These are phyloP conservation scores for Dynastes maya DNA, from an alignment of 2,888 invertebrate species.

Conservation along the genomic window DNA sequence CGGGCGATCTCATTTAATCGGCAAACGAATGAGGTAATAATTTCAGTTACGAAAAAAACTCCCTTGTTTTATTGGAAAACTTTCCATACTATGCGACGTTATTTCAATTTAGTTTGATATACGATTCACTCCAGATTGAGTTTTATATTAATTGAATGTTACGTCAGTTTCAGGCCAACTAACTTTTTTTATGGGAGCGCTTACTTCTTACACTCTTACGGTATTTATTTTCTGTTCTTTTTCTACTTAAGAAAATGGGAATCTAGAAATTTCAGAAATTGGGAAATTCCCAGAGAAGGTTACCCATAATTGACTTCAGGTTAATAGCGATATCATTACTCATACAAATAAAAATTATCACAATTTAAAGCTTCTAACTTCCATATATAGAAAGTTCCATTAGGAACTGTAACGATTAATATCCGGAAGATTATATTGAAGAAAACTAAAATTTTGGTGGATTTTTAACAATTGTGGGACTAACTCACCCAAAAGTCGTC, in stretches of 20 bases:
- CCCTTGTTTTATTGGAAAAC: constrained; percentile 35
- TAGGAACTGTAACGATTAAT: too few relatives aligned
- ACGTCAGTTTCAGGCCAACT: background rate
- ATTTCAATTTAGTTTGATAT: constrained; percentile 42
- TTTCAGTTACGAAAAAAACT: constrained; percentile 37
- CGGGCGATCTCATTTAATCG: constrained; percentile 39
- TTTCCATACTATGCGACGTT: constrained; percentile 34
- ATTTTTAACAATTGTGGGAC: too few relatives aligned
- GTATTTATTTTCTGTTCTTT: background rate
- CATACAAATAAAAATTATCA: too few relatives aligned
- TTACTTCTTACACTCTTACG: background rate
- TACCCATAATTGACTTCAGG: too few relatives aligned
- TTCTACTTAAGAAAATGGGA: background rate
- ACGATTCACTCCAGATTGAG: constrained; percentile 41
- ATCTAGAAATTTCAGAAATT: background rate
- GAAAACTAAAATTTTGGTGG: too few relatives aligned
- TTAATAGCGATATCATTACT: too few relatives aligned
- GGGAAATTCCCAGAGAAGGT: too few relatives aligned
- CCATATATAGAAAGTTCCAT: too few relatives aligned
- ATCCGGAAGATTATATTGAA: too few relatives aligned
- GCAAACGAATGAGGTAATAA: constrained; percentile 46
- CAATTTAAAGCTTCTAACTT: too few relatives aligned
- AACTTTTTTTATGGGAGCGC: constrained; percentile 1
- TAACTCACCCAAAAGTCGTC: too few relatives aligned
- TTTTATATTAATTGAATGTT: constrained; percentile 41